Base-by-base conservation (phyloP, 2,888 invertebrate genomes). In the Euclidia mi region DNA sequence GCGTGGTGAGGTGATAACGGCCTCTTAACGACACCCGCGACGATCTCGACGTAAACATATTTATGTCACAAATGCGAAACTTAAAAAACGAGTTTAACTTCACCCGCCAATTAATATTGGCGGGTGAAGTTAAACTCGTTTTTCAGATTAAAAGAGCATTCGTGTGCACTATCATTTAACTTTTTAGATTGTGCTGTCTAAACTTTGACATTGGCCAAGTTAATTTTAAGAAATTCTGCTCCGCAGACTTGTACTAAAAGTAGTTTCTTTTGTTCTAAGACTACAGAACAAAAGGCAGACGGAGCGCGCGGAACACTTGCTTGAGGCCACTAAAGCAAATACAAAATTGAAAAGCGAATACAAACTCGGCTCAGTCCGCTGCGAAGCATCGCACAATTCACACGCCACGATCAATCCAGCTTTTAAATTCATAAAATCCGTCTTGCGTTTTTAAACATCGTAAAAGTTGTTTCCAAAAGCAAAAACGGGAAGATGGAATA, bases 91-190 rank as follows among this genome's bases (percentile, higher is more conserved):
- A n/a, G n/a, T n/a, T n/a, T n/a, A 72, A 68, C 53, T 72, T 70
- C 32, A 12, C 4, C 6, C 32, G 14, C 46, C 55, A 63, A 63
- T 70, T 72, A 72, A 63, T 72, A 68, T n/a, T n/a, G n/a, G n/a
- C n/a, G n/a, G n/a, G n/a, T n/a, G n/a, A n/a, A n/a, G n/a, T 35
- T 72, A 41, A 57, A 56, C 47, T 38, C 35, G 38, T 3, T 68
- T 63, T n/a, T n/a, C n/a, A n/a, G n/a, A n/a, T 58, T 59, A 55
- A 55, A 71, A 67, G 40, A 42, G 29, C 53, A 50, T 56, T 37
- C 32, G 11, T 42, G 50, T 50, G 51, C 46, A 68, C 53, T 63
- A 48, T 12, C 35, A 53, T 38, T 41, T 46, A 56, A 65, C 31
- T 59, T 67, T 52, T 50, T 42, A 17, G 51, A 63, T 56, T 49